Conservation (phyloP, 2,797 vertebrate species). For the Buphagus erythrorhynchus region DNA sequence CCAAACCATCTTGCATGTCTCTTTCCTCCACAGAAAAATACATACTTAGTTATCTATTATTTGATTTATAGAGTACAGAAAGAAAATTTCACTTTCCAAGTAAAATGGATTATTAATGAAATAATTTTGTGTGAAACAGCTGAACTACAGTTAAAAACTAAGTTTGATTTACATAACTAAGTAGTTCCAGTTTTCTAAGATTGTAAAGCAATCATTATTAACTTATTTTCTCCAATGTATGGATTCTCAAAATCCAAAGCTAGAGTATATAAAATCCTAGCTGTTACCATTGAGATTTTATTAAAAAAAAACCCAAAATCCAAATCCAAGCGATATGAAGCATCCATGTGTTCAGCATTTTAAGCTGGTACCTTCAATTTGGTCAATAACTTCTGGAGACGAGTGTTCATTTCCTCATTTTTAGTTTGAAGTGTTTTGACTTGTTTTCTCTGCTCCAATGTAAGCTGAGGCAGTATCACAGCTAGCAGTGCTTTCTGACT, state of each 20-base stretch:
- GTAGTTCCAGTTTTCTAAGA: background rate
- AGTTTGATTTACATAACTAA: background rate
- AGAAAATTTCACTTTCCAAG: background rate
- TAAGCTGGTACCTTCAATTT: slow-evolving; percentile 74
- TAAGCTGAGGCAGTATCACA: slow-evolving; percentile 32
- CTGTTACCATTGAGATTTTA: background rate
- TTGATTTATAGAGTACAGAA: background rate
- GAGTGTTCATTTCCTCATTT: slow-evolving; percentile 57
- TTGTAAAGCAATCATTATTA: background rate
- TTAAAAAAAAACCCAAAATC: background rate
- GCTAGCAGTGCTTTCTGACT: slow-evolving; percentile 39
- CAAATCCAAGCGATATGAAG: background rate
- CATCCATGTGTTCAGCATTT: background rate
- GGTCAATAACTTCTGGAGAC: slow-evolving; percentile 67
- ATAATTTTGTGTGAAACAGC: background rate
- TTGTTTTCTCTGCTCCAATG: slow-evolving; percentile 23
- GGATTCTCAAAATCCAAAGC: background rate
- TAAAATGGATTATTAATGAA: background rate
- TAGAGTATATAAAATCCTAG: background rate
- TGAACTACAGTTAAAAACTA: background rate
- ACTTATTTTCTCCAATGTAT: background rate
- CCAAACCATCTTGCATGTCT: background rate
- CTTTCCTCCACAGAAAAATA: background rate
- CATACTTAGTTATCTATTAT: background rate
- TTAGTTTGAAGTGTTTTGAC: slow-evolving; percentile 62